phyloP scores from a whole-genome alignment of 2,888 invertebrate genomes.

The Tenthredo distinguenda region DNA sequence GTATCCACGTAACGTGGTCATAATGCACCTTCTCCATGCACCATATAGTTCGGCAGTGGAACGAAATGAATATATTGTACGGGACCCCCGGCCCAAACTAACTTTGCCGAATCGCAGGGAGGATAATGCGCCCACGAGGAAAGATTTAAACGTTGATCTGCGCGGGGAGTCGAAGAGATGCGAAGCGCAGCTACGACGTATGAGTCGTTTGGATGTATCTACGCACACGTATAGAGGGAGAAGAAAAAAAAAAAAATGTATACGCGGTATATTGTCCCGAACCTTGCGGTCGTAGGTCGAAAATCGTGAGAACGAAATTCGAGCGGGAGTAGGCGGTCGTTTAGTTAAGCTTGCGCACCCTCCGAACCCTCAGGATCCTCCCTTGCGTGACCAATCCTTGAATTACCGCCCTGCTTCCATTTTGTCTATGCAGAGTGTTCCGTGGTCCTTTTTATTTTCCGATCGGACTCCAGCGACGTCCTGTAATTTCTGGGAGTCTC shows the following conservation, averaged over 20 bases:
- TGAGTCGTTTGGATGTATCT: background rate
- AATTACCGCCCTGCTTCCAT: constrained; percentile 58
- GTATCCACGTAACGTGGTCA: background rate
- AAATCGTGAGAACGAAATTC: constrained; percentile 48
- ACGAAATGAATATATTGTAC: constrained; percentile 19
- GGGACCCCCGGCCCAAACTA: background rate
- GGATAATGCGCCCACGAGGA: background rate
- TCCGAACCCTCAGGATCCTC: constrained; percentile 45
- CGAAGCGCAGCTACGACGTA: background rate
- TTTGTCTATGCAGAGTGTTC: background rate
- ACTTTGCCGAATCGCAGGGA: constrained; percentile 4
- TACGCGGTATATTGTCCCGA: background rate
- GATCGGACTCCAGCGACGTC: background rate
- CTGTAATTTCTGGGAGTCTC: background rate
- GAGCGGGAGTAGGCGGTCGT: constrained; percentile 34
- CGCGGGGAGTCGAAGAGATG: constrained; percentile 17
- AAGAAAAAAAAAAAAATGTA: background rate
- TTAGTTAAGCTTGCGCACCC: constrained; percentile 44
- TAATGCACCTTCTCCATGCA: background rate
- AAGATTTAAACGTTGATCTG: constrained; percentile 31
- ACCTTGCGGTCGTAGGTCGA: background rate
- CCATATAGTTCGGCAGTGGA: constrained; percentile 4
- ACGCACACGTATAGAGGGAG: background rate
- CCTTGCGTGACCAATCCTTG: constrained; percentile 65
- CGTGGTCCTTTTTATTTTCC: background rate